Evolutionary conservation across 2,113 vertebrate species (phyloP), one percentile per base, ranked within the genome.

Genomic region (Vicugna pacos): DNA sequence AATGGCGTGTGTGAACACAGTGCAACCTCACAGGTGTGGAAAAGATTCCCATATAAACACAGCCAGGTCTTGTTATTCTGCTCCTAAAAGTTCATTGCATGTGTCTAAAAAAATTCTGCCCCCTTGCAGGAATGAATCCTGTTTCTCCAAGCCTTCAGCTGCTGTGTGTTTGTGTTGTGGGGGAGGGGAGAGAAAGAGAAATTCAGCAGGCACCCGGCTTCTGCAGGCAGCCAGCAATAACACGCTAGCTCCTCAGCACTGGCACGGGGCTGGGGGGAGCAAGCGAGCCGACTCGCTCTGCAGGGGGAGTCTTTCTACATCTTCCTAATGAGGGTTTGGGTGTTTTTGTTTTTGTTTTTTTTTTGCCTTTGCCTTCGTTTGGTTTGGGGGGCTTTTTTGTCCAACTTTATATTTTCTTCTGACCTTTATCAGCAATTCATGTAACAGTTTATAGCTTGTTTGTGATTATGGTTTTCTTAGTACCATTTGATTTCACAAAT

Each of bases 81-180:
- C 93, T 95, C 92, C 93, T 91, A 32, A 95, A 97, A 95, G 73
- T 94, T 90, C 65, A 90, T 67, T 95, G 97, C 85, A 56, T 75
- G 35, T 87, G 72, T 91, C 82, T 72, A 79, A 81, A 95, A 95
- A 60, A 91, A 89, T 77, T 82, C 42, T 60, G 22, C n/a, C 24
- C 77, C 46, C 13, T 46, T 93, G 12, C 70, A 70, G 89, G 89
- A 94, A 46, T 65, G 92, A 83, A 75, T 28, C 64, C 65, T 81
- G 32, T 60, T 82, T 94, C 89, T 95, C 54, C 73, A 38, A 56
- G 73, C 17, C 77, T 95, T 94, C 64, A 77, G 93, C 89, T 50
- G 54, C 94, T 91, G 42, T 92, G 69, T 95, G 54, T 97, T 86
- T 96, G 91, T 56, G 54, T 81, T 94, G 75, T 60, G 86, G 94